Evolutionary conservation across 1,140 invertebrate species (phyloP), one percentile per base, ranked within the genome.

Genomic region (Drosophila melanogaster): DNA sequence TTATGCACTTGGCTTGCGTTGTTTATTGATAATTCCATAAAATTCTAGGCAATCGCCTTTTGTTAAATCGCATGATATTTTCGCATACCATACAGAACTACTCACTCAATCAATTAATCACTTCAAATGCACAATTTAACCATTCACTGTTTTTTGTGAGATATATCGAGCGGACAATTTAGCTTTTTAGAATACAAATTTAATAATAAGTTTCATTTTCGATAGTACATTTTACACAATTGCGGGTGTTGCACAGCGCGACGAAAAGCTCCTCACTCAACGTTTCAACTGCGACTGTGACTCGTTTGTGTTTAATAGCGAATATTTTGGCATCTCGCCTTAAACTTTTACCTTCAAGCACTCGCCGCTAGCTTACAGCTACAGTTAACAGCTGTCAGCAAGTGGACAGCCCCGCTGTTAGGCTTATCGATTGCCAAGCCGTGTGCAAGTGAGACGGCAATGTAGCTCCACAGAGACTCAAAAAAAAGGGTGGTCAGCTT

Each of bases 371-470:
- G 47, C 50, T 46, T 53, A 37, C 58, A 51, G 57, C 46, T 12
- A 15, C 44, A 14, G 47, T 41, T 46, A 56, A 37, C 58, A 59
- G 49, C 58, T 4, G 4, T 22, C 8, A 50, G 35, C 53, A 44
- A 65, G 81, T 84, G 65, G 81, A 64, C 81, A 84, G 73, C 8
- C 38, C 66, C 59, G 26, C 77, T 85, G 81, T 77, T 81, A 77
- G 46, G 69, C 65, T 77, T 86, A 85, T 85, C 81, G 81, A 85
- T 85, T 85, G 35, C 38, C 53, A 37, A 43, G 60, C 53, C 40
- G 54, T 47, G 73, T 67, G 74, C 41, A 54, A 85, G 64, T 22
- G 62, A 57, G 66, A 80, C 5, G 14, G 43, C 53, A 35, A 47
- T 47, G 56, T 41, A 49, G 53, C 47, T 46, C 35, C 46, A 49